Percentiles rank a stretch among this genome's conserved stretches.
These are phyloP conservation scores for Menidia menidia DNA, from an alignment of 2,797 vertebrate species.

Conservation along the genomic window DNA sequence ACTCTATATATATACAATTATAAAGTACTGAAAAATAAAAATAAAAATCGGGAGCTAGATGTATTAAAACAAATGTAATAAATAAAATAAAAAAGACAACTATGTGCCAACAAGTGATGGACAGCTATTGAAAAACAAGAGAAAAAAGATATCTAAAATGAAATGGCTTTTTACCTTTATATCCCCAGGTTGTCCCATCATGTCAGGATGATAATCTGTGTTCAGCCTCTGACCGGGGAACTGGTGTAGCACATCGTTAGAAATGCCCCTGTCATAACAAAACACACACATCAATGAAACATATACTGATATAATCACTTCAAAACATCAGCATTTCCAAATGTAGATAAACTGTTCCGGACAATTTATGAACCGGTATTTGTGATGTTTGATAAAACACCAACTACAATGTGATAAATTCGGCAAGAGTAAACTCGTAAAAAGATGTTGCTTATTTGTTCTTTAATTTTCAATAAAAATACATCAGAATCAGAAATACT, in stretches of 20 bases:
- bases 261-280: constrained; percentile 54
- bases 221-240: constrained; percentile 79
- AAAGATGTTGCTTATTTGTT: no score
- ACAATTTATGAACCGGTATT: no score
- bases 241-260: constrained; percentile 71
- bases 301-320: not conserved
- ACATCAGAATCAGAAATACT: not conserved
- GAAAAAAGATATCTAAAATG: not conserved
- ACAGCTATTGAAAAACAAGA: not conserved
- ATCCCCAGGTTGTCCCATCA: constrained; percentile 81
- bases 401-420: no score
- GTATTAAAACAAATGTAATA: no score
- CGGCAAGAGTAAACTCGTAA: no score
- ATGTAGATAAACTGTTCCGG: no score
- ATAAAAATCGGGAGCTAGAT: no score
- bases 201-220: constrained; percentile 83
- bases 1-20: no score
- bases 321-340: not conserved
- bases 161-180: constrained; percentile 82
- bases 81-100: no score
- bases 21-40: no score
- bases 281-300: constrained; percentile 15
- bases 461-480: not conserved
- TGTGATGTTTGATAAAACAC: no score
- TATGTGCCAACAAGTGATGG: not conserved